Base-by-base conservation (phyloP, 2,888 invertebrate genomes). In the Lasioglossum figueresi region DNA sequence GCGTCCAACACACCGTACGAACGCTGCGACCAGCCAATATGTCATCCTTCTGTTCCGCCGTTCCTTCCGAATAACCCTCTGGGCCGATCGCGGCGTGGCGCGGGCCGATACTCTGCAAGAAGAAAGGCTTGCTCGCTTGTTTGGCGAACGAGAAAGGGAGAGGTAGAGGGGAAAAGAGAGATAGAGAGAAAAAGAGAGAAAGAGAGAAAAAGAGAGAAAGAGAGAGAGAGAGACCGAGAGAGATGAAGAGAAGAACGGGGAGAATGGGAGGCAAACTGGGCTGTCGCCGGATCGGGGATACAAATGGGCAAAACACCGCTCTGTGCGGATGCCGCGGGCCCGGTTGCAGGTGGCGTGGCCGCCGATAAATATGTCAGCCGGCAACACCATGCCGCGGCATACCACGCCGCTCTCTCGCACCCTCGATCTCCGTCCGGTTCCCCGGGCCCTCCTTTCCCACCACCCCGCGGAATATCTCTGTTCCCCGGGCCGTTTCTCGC, bases 321-420 rank as follows among this genome's bases (percentile, higher is more conserved):
- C 93, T 92, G 92, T 93, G 91, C 92, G 93, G 90, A 93, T 93
- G 93, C 93, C 93, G 93, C 93, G 90, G 90, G 90, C 92, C 92
- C 92, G 91, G 92, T 93, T 92, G 94, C 94, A 94, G 94, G 94
- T 94, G 94, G 93, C 93, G 93, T 92, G 92, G 88, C 89, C 92
- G 92, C 94, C 94, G 94, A 94, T 95, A 95, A 95, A 95, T 95
- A 95, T 95, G 95, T 95, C 95, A 95, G 93, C 93, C 91, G 91
- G 92, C 93, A 94, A 95, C 95, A 94, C 94, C 94, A 92, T 87
- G 91, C 91, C 92, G 88, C 86, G 89, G 89, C 89, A 88, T 88
- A 88, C 90, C 90, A 81, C 84, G 85, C 85, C 88, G 87, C 79
- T 82, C 82, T 74, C 59, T 74, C 59, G 66, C 80, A 80, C 81